phyloP scores from a whole-genome alignment of 1,140 invertebrate species.

The Lasioglossum albipes region DNA sequence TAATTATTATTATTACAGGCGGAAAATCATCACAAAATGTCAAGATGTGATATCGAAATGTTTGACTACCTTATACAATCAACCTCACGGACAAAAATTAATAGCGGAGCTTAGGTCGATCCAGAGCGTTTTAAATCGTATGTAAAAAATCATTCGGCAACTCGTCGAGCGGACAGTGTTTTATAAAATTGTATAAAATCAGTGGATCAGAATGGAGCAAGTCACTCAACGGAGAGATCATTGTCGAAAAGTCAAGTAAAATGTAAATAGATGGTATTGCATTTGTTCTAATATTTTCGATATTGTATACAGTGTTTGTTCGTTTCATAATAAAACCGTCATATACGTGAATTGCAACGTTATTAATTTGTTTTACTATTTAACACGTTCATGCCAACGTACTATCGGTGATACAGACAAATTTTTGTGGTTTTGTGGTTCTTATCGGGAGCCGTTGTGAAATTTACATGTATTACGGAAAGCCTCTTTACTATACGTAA shows the following conservation, averaged over 20 bases:
- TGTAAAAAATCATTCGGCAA: constrained; percentile 62
- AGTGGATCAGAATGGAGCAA: background rate
- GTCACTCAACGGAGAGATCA: background rate
- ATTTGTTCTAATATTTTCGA: constrained; percentile 28
- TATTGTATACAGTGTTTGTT: constrained; percentile 1
- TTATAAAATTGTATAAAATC: constrained; percentile 40
- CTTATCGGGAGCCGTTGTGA: too few species aligned
- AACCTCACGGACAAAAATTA: constrained; percentile 82
- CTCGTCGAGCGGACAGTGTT: background rate
- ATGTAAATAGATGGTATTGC: constrained; percentile 18
- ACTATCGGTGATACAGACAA: too few species aligned
- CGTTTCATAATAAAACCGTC: constrained; percentile 14
- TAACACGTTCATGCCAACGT: too few species aligned
- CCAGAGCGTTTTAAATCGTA: constrained; percentile 78
- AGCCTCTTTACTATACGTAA: too few species aligned
- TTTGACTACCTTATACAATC: constrained; percentile 85
- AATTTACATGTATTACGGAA: background rate
- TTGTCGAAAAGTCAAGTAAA: background rate
- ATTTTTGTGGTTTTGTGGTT: too few species aligned
- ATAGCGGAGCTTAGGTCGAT: constrained; percentile 80
- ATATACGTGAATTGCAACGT: background rate
- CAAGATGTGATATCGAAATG: constrained; percentile 85
- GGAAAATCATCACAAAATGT: constrained; percentile 83
- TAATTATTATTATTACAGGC: constrained; percentile 72
- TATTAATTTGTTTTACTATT: background rate